phyloP scores from a whole-genome alignment of 2,888 invertebrate genomes.

The Coelogynopora nodosa region DNA sequence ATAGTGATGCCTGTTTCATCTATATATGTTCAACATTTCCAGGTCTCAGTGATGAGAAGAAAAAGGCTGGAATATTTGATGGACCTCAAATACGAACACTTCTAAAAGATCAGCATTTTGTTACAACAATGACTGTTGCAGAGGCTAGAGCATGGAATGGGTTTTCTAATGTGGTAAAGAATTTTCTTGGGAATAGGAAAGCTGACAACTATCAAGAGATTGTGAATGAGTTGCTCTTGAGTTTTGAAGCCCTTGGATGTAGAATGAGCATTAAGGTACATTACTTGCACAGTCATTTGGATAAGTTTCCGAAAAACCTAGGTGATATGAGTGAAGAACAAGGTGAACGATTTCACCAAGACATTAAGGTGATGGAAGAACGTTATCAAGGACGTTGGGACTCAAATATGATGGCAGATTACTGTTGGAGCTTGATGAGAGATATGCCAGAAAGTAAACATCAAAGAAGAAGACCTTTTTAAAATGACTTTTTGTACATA shows the following conservation, averaged over 20 bases:
- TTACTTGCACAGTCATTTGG: background rate
- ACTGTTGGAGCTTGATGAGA: too few species aligned
- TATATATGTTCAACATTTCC: background rate
- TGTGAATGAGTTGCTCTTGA: background rate
- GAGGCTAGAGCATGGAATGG: background rate
- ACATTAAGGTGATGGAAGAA: too few species aligned
- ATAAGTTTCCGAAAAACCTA: too few species aligned
- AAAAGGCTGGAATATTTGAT: background rate
- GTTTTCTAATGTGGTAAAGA: background rate
- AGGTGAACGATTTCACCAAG: too few species aligned
- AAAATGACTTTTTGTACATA: too few species aligned
- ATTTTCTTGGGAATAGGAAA: background rate
- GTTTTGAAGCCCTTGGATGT: background rate
- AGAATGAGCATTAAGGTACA: background rate
- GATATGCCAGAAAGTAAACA: too few species aligned
- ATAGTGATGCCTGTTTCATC: background rate
- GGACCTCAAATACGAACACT: background rate
- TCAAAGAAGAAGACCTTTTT: too few species aligned
- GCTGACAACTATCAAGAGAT: background rate
- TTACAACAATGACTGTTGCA: background rate
- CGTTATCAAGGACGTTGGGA: too few species aligned
- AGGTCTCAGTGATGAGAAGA: background rate
- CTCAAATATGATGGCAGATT: too few species aligned
- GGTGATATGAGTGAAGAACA: too few species aligned
- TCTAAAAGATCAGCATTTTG: background rate